Evolutionary conservation across 1,140 invertebrate genomes (phyloP).

Genomic region (Piezodorus guildinii): DNA sequence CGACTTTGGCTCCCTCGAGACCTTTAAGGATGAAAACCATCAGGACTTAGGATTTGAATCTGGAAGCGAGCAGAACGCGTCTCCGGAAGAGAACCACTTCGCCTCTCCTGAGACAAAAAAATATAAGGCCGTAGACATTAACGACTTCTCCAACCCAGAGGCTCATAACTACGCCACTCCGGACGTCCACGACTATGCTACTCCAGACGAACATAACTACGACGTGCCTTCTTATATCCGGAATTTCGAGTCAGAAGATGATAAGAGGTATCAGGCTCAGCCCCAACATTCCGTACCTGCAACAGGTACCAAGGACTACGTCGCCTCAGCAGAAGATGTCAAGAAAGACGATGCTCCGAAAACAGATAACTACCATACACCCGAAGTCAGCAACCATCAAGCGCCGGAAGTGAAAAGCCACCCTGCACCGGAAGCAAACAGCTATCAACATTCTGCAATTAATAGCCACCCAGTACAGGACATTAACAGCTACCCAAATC

Average conservation of each 20-base stretch:
- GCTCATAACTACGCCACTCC: background rate
- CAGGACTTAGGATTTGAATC: background rate
- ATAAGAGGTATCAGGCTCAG: background rate
- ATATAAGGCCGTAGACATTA: background rate
- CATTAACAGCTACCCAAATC: too few species aligned
- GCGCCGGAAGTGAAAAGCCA: too few species aligned
- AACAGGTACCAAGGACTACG: too few species aligned
- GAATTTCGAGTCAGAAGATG: background rate
- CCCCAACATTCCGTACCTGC: too few species aligned
- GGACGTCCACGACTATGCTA: background rate
- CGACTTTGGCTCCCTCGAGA: background rate
- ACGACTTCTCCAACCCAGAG: background rate
- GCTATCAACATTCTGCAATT: too few species aligned
- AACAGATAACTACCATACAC: too few species aligned
- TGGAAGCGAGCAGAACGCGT: background rate
- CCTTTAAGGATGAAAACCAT: background rate
- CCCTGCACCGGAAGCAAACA: too few species aligned
- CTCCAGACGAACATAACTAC: background rate
- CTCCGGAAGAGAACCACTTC: background rate
- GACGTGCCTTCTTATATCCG: background rate
- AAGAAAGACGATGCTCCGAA: too few species aligned
- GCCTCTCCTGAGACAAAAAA: background rate
- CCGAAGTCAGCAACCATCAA: too few species aligned
- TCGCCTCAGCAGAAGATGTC: too few species aligned
- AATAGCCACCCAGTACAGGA: too few species aligned